Conservation (phyloP, 2,113 vertebrate species). For the Tragulus kanchil region DNA sequence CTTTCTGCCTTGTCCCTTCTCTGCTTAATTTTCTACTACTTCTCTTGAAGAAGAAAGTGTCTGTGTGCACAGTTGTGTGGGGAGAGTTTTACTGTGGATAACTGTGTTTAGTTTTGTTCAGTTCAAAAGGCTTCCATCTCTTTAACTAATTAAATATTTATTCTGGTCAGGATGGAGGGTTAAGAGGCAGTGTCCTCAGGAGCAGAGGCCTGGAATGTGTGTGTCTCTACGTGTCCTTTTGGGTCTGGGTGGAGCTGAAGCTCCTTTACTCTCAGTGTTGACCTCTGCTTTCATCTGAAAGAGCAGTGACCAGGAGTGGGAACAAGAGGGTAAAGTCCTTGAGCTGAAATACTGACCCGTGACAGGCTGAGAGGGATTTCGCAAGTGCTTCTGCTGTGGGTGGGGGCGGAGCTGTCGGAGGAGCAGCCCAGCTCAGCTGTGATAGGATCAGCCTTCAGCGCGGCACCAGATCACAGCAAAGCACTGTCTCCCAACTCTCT, state of each 20-base stretch:
- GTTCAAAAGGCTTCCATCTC: slow-evolving; percentile 65
- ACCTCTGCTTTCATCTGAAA: slow-evolving; percentile 69
- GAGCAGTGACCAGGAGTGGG: slow-evolving; percentile 67
- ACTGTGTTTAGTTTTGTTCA: slow-evolving; percentile 63
- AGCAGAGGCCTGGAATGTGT: slow-evolving; percentile 29
- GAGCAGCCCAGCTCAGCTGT: not conserved
- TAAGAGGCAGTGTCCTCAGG: not conserved
- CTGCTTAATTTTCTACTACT: not conserved
- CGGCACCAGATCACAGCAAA: not conserved
- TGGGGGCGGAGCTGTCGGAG: slow-evolving; percentile 29
- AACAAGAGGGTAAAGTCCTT: slow-evolving; percentile 82
- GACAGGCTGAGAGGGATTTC: slow-evolving; percentile 75
- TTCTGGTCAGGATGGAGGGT: slow-evolving; percentile 59
- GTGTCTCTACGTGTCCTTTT: not conserved
- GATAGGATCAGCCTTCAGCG: slow-evolving; percentile 1
- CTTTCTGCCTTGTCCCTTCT: not conserved
- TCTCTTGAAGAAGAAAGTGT: not conserved
- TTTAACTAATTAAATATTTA: slow-evolving; percentile 76
- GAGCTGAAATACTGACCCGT: slow-evolving; percentile 75
- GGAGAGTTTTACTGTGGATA: not conserved
- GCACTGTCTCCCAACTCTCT: not conserved
- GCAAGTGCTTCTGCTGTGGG: slow-evolving; percentile 61
- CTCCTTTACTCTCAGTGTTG: slow-evolving; percentile 44
- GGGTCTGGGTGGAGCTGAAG: slow-evolving; percentile 6
- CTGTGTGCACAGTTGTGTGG: not conserved